phyloP scores from a whole-genome alignment of 1,140 invertebrate genomes.

The Drosophila nebulosa region DNA sequence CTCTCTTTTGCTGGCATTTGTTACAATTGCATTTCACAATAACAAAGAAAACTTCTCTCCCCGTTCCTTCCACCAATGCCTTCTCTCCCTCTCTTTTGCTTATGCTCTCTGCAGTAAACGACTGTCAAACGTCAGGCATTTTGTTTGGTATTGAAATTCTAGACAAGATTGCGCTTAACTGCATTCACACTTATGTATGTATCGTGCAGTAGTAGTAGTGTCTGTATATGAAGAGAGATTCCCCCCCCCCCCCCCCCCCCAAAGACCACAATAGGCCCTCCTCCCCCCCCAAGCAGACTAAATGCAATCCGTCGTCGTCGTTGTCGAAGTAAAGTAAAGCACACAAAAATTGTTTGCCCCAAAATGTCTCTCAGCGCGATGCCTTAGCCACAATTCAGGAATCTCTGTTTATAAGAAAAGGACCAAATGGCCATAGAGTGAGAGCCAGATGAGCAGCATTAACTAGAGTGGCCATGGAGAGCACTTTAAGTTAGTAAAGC shows the following conservation, averaged over 20 bases:
- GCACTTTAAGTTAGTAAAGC: slow-evolving; percentile 5
- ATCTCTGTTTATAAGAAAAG: no score
- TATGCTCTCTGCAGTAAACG: not conserved
- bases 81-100: not conserved
- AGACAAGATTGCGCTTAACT: slow-evolving; percentile 64
- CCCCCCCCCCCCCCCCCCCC: no score
- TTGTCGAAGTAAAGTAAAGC: no score
- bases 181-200: slow-evolving; percentile 27
- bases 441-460: no score
- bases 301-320: not conserved
- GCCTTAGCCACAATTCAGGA: no score
- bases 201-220: not conserved
- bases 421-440: no score
- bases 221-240: slow-evolving; percentile 12
- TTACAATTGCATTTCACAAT: slow-evolving; percentile 1
- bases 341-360: no score
- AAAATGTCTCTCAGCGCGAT: no score
- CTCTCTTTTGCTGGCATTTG: not conserved
- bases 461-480: not conserved
- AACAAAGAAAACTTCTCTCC: not conserved
- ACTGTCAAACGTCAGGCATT: slow-evolving; percentile 66
- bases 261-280: not conserved
- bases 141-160: slow-evolving; percentile 71
- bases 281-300: not conserved
- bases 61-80: not conserved